Percentiles rank a stretch among this genome's conserved stretches.
Evolutionary conservation across 2,113 vertebrate species (phyloP).

Genomic region (Dunckerocampus dactyliophorus): DNA sequence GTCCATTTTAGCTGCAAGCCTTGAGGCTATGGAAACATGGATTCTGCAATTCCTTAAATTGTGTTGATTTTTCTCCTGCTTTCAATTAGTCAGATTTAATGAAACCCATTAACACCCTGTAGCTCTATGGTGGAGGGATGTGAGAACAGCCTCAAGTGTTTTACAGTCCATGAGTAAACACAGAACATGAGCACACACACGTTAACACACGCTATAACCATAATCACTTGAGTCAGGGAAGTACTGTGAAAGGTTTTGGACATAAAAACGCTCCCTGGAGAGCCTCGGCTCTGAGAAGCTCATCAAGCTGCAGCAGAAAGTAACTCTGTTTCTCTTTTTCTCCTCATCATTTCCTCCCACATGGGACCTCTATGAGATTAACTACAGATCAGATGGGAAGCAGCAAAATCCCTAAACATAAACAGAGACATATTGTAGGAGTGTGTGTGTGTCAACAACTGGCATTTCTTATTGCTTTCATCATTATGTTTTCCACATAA

Average conservation of each 20-base stretch:
- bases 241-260: conserved; percentile 41
- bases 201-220: conserved; percentile 32
- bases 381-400: conserved; percentile 53
- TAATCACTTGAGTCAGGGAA: conserved; percentile 47
- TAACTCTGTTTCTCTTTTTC: conserved; percentile 37
- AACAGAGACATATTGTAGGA: conserved; percentile 5
- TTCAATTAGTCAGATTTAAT: conserved; percentile 30
- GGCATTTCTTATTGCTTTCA: background rate
- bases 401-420: conserved; percentile 41
- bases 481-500: background rate
- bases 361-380: conserved; percentile 50
- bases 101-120: conserved; percentile 16
- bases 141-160: conserved; percentile 23
- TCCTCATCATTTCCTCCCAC: conserved; percentile 54
- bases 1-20: conserved; percentile 20
- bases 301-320: conserved; percentile 46
- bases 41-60: conserved; percentile 16
- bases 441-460: background rate
- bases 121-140: conserved; percentile 22
- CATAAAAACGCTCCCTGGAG: conserved; percentile 40
- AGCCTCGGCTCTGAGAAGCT: conserved; percentile 40
- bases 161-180: conserved; percentile 39
- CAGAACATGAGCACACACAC: conserved; percentile 13
- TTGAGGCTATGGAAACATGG: conserved; percentile 9
- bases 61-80: conserved; percentile 11